Evolutionary conservation across 1,140 invertebrate species (phyloP), one percentile per base, ranked within the genome.

Genomic region (Heliconius hermathena): DNA sequence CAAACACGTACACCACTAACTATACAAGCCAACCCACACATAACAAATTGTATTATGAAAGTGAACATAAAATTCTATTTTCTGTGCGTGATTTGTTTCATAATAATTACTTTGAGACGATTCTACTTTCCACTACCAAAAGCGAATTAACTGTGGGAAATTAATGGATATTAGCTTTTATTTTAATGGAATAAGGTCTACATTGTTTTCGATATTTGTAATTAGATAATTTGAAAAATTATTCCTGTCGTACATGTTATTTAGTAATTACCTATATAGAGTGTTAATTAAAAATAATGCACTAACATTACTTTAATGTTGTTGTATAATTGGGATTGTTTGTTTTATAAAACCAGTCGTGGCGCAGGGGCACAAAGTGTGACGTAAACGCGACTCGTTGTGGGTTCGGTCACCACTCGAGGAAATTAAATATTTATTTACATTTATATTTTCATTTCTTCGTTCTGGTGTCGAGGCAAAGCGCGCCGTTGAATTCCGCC

Each of bases 81-180:
- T 79, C 60, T 38, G 60, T 75, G 52, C 78, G 78, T 79, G 78
- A 74, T 66, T 20, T 26, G 78, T 71, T 79, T 79, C 70, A 74
- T 54, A 79, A 79, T 60, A 79, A 79, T 66, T 41, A 29, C 57
- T 33, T 52, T 49, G 70, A 72, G 70, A 79, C 60, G 20, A 75
- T 79, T 74, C 38, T 70, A 79, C 78, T 79, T 79, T 79, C 78
- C 74, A 79, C 16, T 75, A 71, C 77, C 26, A n/a, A 71, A 74
- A 71, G 26, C 29, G 60, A 29, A 75, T 79, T n/a, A 41, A 71
- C 52, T 79, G 22, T 29, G 22, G 9, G 3, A 16, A 13, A 13
- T 66, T 29, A 26, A 66, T 29, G 13, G 3, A 66, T 66, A 16
- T n/a, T 66, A 16, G 26, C 26, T 66, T 26, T 29, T 66, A 66